Evolutionary conservation across 2,113 vertebrate genomes (phyloP).

Genomic region (Silurus meridionalis): DNA sequence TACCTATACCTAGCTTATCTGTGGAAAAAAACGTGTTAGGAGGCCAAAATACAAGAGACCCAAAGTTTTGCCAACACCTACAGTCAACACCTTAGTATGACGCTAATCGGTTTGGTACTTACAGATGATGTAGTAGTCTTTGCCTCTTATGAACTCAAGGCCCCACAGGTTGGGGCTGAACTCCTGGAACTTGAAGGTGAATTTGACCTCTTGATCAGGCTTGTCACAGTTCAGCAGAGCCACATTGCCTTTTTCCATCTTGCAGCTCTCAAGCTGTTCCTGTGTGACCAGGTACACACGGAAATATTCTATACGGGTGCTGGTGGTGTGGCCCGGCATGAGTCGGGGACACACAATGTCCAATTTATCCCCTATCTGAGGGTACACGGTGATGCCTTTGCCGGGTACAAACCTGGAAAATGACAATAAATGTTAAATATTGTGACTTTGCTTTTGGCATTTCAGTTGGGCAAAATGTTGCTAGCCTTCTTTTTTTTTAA

Average conservation of each 20-base stretch:
- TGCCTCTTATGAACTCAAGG: constrained; percentile 93
- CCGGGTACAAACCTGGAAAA: constrained; percentile 85
- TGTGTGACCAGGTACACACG: constrained; percentile 94
- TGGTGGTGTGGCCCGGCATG: constrained; percentile 79
- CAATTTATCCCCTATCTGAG: constrained; percentile 98
- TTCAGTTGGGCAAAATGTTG: too few relatives aligned
- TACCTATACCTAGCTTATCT: neutral
- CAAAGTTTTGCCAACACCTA: neutral
- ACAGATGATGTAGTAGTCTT: constrained; percentile 98
- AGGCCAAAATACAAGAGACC: neutral
- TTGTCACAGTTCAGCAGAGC: constrained; percentile 95
- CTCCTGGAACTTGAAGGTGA: constrained; percentile 99
- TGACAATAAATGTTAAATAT: constrained; percentile 10
- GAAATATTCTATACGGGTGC: constrained; percentile 89
- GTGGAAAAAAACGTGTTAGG: too few relatives aligned
- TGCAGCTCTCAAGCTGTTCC: constrained; percentile 90
- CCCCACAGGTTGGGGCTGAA: constrained; percentile 99
- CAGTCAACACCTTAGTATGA: neutral
- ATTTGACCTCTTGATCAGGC: constrained; percentile 95
- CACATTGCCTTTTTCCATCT: constrained; percentile 84
- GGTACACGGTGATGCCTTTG: constrained; percentile 92
- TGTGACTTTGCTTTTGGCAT: neutral
- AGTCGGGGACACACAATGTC: constrained; percentile 97
- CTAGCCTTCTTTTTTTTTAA: too few relatives aligned
- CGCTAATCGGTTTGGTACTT: constrained; percentile 69